Evolutionary conservation across 2,888 invertebrate genomes (phyloP).

Genomic region (Diadromus collaris): DNA sequence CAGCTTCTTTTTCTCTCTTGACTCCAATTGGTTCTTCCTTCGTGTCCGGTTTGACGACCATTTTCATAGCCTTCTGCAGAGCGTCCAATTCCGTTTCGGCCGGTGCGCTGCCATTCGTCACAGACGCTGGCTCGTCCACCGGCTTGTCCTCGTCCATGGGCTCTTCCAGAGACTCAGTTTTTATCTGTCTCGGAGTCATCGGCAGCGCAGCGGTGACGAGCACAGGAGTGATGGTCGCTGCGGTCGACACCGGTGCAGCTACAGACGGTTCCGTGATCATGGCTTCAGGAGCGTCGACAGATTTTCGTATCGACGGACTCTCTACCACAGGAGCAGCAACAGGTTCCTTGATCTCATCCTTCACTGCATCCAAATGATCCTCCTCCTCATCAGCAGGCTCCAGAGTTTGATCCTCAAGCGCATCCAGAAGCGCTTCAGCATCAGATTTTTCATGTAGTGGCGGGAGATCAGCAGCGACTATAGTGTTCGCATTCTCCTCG

Average conservation of each 20-base stretch:
- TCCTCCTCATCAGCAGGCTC: constrained; percentile 61
- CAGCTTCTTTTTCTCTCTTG: constrained; percentile 62
- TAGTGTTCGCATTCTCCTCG: constrained; percentile 47
- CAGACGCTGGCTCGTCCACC: constrained; percentile 61
- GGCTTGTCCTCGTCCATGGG: constrained; percentile 61
- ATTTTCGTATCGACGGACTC: constrained; percentile 40
- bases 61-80: constrained; percentile 59
- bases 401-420: constrained; percentile 63
- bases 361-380: constrained; percentile 55
- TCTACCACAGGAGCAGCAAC: constrained; percentile 38
- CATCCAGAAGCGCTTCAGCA: constrained; percentile 51
- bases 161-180: constrained; percentile 51
- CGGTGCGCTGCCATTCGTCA: constrained; percentile 67
- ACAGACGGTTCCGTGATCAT: constrained; percentile 63
- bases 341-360: constrained; percentile 44
- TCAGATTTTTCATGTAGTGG: constrained; percentile 54
- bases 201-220: constrained; percentile 30
- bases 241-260: constrained; percentile 68
- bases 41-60: constrained; percentile 65
- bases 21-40: constrained; percentile 63
- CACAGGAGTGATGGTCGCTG: constrained; percentile 23
- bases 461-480: constrained; percentile 52
- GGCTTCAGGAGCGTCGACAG: constrained; percentile 66
- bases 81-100: constrained; percentile 69
- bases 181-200: constrained; percentile 45